phyloP scores from a whole-genome alignment of 1,140 invertebrate genomes.

The Drosophila kepulauana region DNA sequence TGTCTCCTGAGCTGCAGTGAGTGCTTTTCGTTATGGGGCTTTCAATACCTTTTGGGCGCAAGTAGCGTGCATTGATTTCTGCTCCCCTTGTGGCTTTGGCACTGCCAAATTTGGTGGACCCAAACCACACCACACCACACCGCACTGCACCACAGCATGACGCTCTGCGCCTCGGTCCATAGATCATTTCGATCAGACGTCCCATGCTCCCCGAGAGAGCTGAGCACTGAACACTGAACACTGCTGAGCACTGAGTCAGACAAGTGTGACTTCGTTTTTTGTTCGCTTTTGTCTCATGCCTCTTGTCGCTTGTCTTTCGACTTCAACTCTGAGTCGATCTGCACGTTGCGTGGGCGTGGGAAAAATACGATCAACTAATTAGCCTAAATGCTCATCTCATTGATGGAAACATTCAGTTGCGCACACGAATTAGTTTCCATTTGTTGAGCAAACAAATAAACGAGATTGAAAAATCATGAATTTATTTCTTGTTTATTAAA shows the following conservation, averaged over 20 bases:
- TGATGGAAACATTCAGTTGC: constrained; percentile 12
- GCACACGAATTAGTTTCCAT: too few species aligned
- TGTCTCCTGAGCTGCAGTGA: constrained; percentile 7
- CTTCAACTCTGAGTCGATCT: neutral
- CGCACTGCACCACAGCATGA: constrained; percentile 13
- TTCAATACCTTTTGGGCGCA: constrained; percentile 57
- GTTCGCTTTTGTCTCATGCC: neutral
- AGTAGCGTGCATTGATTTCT: constrained; percentile 74
- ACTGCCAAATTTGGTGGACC: constrained; percentile 72
- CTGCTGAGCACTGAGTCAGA: constrained; percentile 18
- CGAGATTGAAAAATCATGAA: too few species aligned
- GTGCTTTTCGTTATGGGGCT: constrained; percentile 38
- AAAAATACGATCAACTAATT: constrained; percentile 70
- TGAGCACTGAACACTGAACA: too few species aligned
- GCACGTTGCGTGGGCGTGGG: constrained; percentile 69
- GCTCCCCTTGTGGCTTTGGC: constrained; percentile 37
- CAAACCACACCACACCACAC: neutral
- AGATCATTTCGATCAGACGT: constrained; percentile 64
- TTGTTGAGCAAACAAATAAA: too few species aligned
- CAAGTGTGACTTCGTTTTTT: constrained; percentile 54
- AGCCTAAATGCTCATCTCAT: constrained; percentile 27
- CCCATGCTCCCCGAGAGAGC: constrained; percentile 6
- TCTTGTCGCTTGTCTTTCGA: neutral
- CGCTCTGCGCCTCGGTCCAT: constrained; percentile 39
- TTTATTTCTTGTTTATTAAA: too few species aligned